Base-by-base conservation (phyloP, 2,888 invertebrate genomes). In the Buathra laborator region DNA sequence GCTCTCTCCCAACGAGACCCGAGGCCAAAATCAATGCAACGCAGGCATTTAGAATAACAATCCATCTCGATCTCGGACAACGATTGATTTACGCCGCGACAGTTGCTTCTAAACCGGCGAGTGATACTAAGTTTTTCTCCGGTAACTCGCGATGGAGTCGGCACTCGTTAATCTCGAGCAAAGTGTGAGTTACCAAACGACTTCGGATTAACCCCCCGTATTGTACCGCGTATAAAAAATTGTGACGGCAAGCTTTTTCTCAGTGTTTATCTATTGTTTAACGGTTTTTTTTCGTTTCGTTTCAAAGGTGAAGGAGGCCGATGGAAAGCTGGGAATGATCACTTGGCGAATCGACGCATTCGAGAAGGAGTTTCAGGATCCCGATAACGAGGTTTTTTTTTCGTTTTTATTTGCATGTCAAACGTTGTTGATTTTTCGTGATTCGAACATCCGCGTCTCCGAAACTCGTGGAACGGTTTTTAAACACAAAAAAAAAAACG, bases 341-440 rank as follows among this genome's bases (percentile, higher is more conserved):
- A 96, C 96, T 46, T 96, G 96, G 94, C 97, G 97, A 93, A 96
- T 97, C 92, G 96, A 96, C 85, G 95, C 95, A 87, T 96, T 97
- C 80, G 97, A 97, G 91, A 96, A 95, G 89, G 95, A 96, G 88
- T 94, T 96, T 88, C 95, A 94, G 81, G 94, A 94, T 85, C 94
- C 95, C 0, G 94, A 95, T 6, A 93, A 94, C 64, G 94, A 94
- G 86, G 95, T 95, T 90, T 91, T 80, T 59, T 2, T 10, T 14
- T 16, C 43, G 5, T 29, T 44, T 53, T 16, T 32, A 5, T 37
- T 37, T 1, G 37, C 37, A 9, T 9, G 37, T 37, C 37, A 9
- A 37, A 37, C 5, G 37, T 37, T 9, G 37, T 37, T 37, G 37
- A 37, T 37, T 37, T 37, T 9, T 7, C 37, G 37, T 37, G 37